Percentiles rank a stretch among this genome's conserved stretches.
Conservation (phyloP, 2,888 invertebrate species). For the Melinopterus prodromus region DNA sequence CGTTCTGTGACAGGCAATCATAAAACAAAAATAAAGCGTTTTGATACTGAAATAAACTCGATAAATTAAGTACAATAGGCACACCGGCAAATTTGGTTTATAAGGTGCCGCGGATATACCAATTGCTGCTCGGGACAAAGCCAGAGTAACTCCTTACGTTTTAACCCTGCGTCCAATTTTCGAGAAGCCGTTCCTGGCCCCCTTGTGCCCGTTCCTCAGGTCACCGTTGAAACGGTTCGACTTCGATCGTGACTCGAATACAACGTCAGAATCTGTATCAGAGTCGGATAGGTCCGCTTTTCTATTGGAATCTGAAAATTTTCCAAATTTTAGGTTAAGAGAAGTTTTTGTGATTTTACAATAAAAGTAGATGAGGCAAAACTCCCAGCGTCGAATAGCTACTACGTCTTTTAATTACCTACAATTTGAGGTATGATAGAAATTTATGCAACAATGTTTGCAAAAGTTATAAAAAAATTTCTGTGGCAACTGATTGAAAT, state of each 20-base stretch:
- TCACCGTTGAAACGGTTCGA: conserved; percentile 63
- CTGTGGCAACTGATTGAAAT: no score
- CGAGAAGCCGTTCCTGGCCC: conserved; percentile 64
- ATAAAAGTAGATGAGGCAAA: neutral
- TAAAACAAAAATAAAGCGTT: neutral
- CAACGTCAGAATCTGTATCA: conserved; percentile 85
- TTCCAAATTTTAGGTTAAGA: conserved; percentile 27
- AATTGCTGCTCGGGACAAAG: neutral
- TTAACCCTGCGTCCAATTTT: conserved; percentile 64
- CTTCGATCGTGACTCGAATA: conserved; percentile 79
- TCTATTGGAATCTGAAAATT: conserved; percentile 66
- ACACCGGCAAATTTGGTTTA: conserved; percentile 26
- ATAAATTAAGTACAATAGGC: conserved; percentile 26
- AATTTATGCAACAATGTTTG: neutral
- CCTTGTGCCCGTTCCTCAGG: conserved; percentile 66
- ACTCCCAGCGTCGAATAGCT: neutral
- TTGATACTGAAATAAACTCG: neutral
- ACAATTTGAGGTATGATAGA: no score
- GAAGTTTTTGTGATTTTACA: conserved; percentile 46
- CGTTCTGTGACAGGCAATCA: neutral
- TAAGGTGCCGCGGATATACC: neutral
- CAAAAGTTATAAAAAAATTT: conserved; percentile 24
- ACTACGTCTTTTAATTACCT: no score
- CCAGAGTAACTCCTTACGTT: conserved; percentile 57
- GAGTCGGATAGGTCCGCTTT: conserved; percentile 76